A percentile compares a stretch with the other conserved stretches of the same genome.
Conservation (phyloP, 1,140 invertebrate genomes). For the Meloidogyne exigua region DNA sequence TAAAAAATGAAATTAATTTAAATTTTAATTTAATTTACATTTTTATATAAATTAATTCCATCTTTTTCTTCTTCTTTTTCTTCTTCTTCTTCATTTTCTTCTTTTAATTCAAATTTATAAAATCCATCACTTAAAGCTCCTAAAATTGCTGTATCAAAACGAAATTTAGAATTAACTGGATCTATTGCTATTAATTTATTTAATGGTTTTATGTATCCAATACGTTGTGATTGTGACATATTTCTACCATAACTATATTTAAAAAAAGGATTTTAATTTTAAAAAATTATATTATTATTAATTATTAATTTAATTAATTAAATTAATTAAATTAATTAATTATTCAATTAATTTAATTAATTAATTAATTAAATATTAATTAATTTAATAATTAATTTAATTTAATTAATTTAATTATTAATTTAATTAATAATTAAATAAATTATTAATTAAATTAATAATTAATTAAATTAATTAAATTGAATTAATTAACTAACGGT, state of each 20-base stretch:
- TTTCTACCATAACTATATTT: constrained; percentile 11
- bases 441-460: too few relatives aligned
- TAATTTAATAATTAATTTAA: too few relatives aligned
- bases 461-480: too few relatives aligned
- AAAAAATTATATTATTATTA: too few relatives aligned
- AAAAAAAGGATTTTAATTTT: background rate
- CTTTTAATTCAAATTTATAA: constrained; percentile 24
- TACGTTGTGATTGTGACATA: constrained; percentile 7
- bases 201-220: background rate
- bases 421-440: too few relatives aligned
- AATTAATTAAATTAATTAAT: too few relatives aligned
- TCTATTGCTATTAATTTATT: constrained; percentile 11
- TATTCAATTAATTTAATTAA: too few relatives aligned
- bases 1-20: constrained; percentile 2
- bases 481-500: too few relatives aligned
- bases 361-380: too few relatives aligned
- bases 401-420: too few relatives aligned
- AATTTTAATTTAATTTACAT: constrained; percentile 21
- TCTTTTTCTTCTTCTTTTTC: constrained; percentile 10
- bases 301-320: too few relatives aligned
- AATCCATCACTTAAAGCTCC: constrained; percentile 33
- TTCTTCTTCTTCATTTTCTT: background rate
- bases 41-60: background rate
- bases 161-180: constrained; percentile 11
- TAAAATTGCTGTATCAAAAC: constrained; percentile 29